Percentiles rank a stretch among this genome's conserved stretches.
phyloP scores from a whole-genome alignment of 1,140 invertebrate genomes.

The Penaeus japonicus region DNA sequence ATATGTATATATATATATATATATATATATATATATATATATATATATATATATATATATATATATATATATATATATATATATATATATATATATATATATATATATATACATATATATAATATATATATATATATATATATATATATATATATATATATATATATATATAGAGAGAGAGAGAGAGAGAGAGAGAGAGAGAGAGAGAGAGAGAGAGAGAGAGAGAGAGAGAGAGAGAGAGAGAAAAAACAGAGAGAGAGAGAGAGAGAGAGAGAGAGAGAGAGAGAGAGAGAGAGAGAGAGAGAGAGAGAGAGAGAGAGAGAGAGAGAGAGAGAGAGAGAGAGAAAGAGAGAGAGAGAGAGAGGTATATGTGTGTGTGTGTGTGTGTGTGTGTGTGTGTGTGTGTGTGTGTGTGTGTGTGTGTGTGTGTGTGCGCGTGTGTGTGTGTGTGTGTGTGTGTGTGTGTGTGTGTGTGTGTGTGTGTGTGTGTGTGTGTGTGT shows the following conservation, averaged over 20 bases:
- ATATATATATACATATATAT: too few species aligned
- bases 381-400: constrained; percentile 17
- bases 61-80: too few species aligned
- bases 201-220: too few species aligned
- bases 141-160: too few species aligned
- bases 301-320: background rate
- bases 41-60: too few species aligned
- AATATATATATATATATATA: too few species aligned
- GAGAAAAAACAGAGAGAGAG: background rate
- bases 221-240: background rate
- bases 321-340: background rate
- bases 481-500: constrained; percentile 17
- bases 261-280: background rate
- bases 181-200: too few species aligned
- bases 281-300: background rate
- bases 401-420: constrained; percentile 7
- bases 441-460: background rate
- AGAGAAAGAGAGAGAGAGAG: background rate
- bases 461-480: constrained; percentile 15
- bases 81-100: too few species aligned
- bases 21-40: too few species aligned
- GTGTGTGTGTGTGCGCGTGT: background rate
- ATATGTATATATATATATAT: too few species aligned
- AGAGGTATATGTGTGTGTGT: background rate
- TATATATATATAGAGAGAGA: too few species aligned